Conservation (phyloP, 1,140 invertebrate species). For the Heliconius melpomene region DNA sequence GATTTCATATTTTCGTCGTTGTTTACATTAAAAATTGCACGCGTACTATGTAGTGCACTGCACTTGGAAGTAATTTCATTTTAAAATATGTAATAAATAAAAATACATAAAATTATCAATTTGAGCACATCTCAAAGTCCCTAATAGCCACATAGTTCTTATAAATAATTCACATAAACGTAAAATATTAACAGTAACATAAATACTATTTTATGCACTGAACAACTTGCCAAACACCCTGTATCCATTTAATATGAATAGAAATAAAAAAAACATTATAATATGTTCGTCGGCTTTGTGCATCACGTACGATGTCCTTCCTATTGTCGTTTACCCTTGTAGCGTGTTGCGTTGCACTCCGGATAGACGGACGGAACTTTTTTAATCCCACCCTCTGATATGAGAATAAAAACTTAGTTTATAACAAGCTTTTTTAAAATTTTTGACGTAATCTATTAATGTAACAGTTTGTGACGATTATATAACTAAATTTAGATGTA, state of each 20-base stretch:
- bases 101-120: too few species aligned
- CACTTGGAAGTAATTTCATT: too few species aligned
- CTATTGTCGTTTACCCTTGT: slow-evolving; percentile 48
- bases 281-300: slow-evolving; percentile 63
- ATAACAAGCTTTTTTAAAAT: neutral
- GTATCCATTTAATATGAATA: slow-evolving; percentile 24
- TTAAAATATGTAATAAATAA: too few species aligned
- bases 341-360: slow-evolving; percentile 5
- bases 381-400: slow-evolving; percentile 18
- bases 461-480: neutral
- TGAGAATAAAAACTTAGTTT: neutral
- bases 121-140: too few species aligned
- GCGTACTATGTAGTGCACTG: too few species aligned
- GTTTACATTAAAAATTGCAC: too few species aligned
- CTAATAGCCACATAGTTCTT: too few species aligned
- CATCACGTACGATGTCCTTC: slow-evolving; percentile 65
- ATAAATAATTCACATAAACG: too few species aligned
- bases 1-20: too few species aligned
- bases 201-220: too few species aligned
- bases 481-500: neutral
- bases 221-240: neutral
- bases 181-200: too few species aligned
- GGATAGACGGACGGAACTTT: slow-evolving; percentile 20
- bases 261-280: slow-evolving; percentile 50
- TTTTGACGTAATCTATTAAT: too few species aligned